Evolutionary conservation across 2,113 vertebrate genomes (phyloP).

Genomic region (Meleagris gallopavo): DNA sequence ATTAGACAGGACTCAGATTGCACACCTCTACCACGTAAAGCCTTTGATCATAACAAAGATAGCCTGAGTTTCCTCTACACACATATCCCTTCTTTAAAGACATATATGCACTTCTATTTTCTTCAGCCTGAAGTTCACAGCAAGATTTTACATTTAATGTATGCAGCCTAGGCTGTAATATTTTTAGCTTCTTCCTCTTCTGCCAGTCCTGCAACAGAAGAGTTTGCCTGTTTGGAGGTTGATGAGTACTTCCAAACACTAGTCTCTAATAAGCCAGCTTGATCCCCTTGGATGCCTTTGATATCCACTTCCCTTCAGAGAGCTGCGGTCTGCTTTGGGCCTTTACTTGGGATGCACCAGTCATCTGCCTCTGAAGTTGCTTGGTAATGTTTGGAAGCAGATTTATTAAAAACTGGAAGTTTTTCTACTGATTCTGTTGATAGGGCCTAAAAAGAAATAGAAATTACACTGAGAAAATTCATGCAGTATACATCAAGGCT

Average conservation of each 20-base stretch:
- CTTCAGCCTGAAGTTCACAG: neutral
- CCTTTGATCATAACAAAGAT: constrained; percentile 5
- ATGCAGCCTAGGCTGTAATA: neutral
- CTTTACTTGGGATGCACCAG: constrained; percentile 95
- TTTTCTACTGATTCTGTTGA: constrained; percentile 95
- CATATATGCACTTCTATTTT: neutral
- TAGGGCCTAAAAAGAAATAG: constrained; percentile 83
- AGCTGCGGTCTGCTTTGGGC: constrained; percentile 81
- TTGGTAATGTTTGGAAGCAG: constrained; percentile 92
- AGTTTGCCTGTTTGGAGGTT: constrained; percentile 10
- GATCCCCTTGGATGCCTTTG: constrained; percentile 53
- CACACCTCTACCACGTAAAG: constrained; percentile 3
- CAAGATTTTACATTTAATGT: neutral
- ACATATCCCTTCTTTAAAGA: constrained; percentile 18
- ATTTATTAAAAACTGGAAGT: constrained; percentile 97
- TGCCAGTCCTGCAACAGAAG: constrained; percentile 17
- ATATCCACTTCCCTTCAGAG: constrained; percentile 61
- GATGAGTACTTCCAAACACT: constrained; percentile 19
- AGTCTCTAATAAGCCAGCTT: constrained; percentile 61
- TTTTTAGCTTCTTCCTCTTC: neutral
- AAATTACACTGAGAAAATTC: neutral
- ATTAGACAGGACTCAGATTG: constrained; percentile 37
- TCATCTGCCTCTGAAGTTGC: constrained; percentile 88
- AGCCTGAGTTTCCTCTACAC: neutral
- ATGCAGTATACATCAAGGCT: neutral